phyloP scores from a whole-genome alignment of 2,888 invertebrate genomes.

The Macropis europaea region DNA sequence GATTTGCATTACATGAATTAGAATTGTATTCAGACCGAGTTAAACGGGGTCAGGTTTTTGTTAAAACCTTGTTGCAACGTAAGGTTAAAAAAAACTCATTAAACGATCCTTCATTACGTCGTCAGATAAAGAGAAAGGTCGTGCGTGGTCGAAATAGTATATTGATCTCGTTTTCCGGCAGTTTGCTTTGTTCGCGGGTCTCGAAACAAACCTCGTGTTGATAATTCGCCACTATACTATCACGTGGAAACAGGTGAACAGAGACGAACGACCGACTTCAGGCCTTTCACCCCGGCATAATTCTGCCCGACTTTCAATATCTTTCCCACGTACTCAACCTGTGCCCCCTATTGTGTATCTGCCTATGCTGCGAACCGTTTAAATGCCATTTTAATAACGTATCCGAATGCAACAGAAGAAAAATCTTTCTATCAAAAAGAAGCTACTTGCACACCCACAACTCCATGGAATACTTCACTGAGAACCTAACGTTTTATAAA shows the following conservation, averaged over 20 bases:
- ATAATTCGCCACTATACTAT: constrained; percentile 53
- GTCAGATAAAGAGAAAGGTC: constrained; percentile 23
- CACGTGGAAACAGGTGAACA: constrained; percentile 63
- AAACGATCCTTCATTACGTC: constrained; percentile 13
- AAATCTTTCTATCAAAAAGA: too few species aligned
- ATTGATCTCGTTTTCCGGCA: constrained; percentile 31
- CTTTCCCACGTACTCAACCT: constrained; percentile 67
- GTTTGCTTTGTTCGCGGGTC: constrained; percentile 17
- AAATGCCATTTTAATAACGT: constrained; percentile 46
- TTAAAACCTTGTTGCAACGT: too few species aligned
- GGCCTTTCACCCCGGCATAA: constrained; percentile 71
- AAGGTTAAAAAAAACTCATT: too few species aligned
- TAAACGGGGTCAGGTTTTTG: too few species aligned
- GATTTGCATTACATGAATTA: too few species aligned
- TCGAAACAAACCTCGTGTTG: constrained; percentile 32
- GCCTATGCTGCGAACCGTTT: constrained; percentile 16
- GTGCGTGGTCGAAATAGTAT: constrained; percentile 1
- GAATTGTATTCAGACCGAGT: too few species aligned
- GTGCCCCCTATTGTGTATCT: constrained; percentile 54
- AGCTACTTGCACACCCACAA: too few species aligned
- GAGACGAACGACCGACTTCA: constrained; percentile 61
- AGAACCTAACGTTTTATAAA: too few species aligned
- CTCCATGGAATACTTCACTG: too few species aligned
- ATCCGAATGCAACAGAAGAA: too few species aligned
- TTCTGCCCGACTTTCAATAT: constrained; percentile 70